Evolutionary conservation across 2,797 vertebrate genomes (phyloP), one percentile per base, ranked within the genome.

Genomic region (Prunella strophiata): DNA sequence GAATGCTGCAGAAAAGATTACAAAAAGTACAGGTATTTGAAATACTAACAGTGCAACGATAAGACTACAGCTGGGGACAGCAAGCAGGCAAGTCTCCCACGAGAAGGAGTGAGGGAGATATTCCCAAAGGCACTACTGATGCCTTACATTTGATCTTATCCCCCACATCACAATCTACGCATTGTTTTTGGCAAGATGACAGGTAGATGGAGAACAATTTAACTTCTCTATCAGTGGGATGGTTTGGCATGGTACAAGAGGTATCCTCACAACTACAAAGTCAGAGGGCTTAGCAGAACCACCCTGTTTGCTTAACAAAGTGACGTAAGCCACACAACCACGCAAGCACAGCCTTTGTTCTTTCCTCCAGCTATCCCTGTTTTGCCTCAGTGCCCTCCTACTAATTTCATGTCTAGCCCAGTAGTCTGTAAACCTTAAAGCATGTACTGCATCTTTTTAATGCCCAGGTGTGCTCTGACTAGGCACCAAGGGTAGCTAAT

Each of bases 51-150:
- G 59, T 16, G 26, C 63, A 85, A n/a, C 0, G 0, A n/a, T 83
- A 63, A 59, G 34, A 32, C 54, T 50, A 47, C 7, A 75, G 63
- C 88, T 92, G 92, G 84, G 86, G 92, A 97, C 74, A 93, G 52
- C 55, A 59, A 88, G 32, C 29, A 90, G 63, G 32, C 9, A 92
- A 89, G 77, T 89, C 77, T 96, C 95, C 93, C 94, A 96, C 2
- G 91, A 95, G 91, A 95, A 95, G 87, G n/a, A 51, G 27, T 0
- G 5, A 66, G 54, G 36, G 63, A 93, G 67, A 43, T 67, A 81
- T 84, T 93, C 94, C 93, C 87, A 89, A 95, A 95, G 92, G 93
- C 86, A 26, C 71, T 52, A 50, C 86, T 11, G 87, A 96, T 91
- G 11, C 66, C 57, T 91, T 36, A 52, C 21, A 84, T 74, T 91